Evolutionary conservation across 2,888 invertebrate species (phyloP), one percentile per base, ranked within the genome.

Genomic region (Sycophila texana): DNA sequence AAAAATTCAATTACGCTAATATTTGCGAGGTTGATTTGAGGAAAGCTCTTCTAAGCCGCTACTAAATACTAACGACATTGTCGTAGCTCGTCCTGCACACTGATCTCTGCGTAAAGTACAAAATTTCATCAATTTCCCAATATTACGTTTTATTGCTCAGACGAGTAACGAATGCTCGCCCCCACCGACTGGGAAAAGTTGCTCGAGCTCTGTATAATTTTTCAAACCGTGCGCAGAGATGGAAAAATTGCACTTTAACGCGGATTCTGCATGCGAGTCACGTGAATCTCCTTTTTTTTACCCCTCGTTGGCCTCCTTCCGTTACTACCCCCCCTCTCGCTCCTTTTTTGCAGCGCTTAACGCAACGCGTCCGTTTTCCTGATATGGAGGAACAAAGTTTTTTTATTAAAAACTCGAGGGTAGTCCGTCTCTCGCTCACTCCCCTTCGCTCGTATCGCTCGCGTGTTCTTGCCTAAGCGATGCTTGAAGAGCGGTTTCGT

Each of bases 331-430:
- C 39, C 39, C 1, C 39, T 1, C 39, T 26, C 26, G 26, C 26
- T 39, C 39, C 39, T 39, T 39, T 39, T 39, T 39, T 39, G 39
- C 39, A 39, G 10, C 10, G 39, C 39, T 39, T 66, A 65, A 66
- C 66, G 22, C 66, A 47, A 39, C 47, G 55, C 67, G n/a, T 14
- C 16, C 53, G 53, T 14, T 75, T 68, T 60, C 16, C 68, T 60
- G 60, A 66, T 72, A 72, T 65, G 66, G 58, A 77, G 73, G 12
- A 60, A 55, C 18, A 73, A 77, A 73, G 66, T 77, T 73, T 76
- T 39, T 63, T 77, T 77, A 77, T 77, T 67, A 73, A 67, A 39
- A 67, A 67, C 77, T 73, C 67, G 20, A n/a, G 16, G 10, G 65
- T 47, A 14, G 63, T 61, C 60, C 71, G 58, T 60, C 60, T 60